These are phyloP conservation scores for Tetraodon nigroviridis DNA, from an alignment of 2,113 vertebrate genomes.

Conservation along the genomic window DNA sequence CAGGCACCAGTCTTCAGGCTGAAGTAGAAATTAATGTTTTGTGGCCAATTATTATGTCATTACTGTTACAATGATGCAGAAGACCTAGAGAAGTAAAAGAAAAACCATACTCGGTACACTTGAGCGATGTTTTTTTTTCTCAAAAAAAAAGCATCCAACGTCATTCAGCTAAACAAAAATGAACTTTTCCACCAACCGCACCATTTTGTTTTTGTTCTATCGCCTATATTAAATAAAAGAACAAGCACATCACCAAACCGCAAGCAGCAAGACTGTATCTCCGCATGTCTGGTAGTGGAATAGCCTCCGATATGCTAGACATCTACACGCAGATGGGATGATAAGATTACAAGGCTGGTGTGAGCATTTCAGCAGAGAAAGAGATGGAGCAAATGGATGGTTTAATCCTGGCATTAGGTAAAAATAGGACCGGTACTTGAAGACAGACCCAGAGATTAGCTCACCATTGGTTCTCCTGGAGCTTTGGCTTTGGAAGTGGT, in stretches of 20 bases:
- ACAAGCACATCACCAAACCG: conserved; percentile 8
- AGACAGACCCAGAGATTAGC: conserved; percentile 58
- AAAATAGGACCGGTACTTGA: conserved; percentile 62
- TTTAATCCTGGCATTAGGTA: conserved; percentile 64
- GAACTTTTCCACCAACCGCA: conserved; percentile 6
- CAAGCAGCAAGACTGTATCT: too few species aligned
- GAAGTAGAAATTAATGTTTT: neutral
- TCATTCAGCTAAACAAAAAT: too few species aligned
- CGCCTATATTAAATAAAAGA: neutral
- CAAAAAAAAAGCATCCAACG: too few species aligned
- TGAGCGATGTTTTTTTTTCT: too few species aligned
- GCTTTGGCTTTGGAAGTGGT: conserved; percentile 23
- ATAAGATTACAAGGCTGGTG: conserved; percentile 16
- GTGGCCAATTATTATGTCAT: too few species aligned
- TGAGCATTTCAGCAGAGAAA: conserved; percentile 17
- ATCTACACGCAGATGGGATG: too few species aligned
- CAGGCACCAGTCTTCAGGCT: conserved; percentile 4
- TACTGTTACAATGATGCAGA: too few species aligned
- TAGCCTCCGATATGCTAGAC: too few species aligned
- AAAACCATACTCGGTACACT: too few species aligned
- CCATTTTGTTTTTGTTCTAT: conserved; percentile 6
- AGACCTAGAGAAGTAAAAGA: too few species aligned
- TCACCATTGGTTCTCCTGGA: conserved; percentile 44
- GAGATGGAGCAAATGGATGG: conserved; percentile 7
- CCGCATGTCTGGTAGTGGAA: too few species aligned